These are phyloP conservation scores for Clepsis dumicolana DNA, from an alignment of 2,888 invertebrate genomes.

Conservation along the genomic window DNA sequence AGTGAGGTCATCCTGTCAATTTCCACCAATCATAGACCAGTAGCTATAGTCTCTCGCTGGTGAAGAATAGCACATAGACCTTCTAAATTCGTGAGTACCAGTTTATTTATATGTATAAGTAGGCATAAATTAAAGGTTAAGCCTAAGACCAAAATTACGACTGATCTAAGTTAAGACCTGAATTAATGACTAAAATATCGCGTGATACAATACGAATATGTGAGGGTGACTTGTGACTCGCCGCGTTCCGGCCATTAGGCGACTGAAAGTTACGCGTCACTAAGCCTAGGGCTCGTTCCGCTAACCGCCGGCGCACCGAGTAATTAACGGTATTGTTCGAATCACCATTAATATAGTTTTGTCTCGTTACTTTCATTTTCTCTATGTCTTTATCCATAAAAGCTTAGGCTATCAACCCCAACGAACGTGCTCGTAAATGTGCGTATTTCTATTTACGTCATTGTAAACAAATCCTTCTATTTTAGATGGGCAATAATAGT, in stretches of 20 bases:
- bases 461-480: not conserved
- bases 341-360: not conserved
- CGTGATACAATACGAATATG: not conserved
- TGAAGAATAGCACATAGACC: no score
- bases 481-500: not conserved
- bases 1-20: no score
- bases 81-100: no score
- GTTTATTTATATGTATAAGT: no score
- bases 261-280: conserved; percentile 3
- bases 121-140: no score
- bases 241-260: conserved; percentile 8
- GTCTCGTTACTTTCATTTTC: not conserved
- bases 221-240: not conserved
- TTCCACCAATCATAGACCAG: no score
- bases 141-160: no score
- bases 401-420: not conserved
- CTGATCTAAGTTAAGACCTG: no score
- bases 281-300: not conserved
- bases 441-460: no score
- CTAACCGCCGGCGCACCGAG: not conserved
- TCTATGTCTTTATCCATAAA: not conserved
- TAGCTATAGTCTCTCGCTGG: no score
- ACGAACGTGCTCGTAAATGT: no score
- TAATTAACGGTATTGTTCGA: not conserved
- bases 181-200: no score